Conservation (phyloP, 1,140 invertebrate genomes). For the Holcopasites calliopsidis region DNA sequence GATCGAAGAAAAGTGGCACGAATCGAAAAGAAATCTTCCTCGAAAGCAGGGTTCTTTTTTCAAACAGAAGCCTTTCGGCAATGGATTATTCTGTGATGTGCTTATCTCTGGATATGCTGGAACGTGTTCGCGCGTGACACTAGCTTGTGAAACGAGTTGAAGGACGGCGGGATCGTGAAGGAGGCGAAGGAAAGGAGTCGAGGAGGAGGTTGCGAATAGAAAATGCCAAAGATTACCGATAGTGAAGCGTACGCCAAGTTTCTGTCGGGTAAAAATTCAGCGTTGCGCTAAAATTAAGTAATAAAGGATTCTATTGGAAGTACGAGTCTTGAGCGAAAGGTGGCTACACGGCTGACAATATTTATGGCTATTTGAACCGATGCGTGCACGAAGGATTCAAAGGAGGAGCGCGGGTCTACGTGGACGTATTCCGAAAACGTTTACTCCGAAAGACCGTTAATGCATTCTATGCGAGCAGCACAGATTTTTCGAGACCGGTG, state of each 20-base stretch:
- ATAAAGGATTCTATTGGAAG: too few species aligned
- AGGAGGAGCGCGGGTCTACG: not conserved
- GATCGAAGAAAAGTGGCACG: not conserved
- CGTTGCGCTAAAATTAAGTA: too few species aligned
- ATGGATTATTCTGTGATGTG: not conserved
- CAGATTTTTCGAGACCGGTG: conserved; percentile 67
- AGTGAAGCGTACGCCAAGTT: not conserved
- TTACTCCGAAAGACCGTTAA: conserved; percentile 54
- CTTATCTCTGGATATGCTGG: too few species aligned
- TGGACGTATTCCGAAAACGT: conserved; percentile 22
- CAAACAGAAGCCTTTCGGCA: too few species aligned
- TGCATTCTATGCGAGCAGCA: conserved; percentile 54
- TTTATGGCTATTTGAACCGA: not conserved
- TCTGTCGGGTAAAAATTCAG: too few species aligned
- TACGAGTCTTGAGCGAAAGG: not conserved
- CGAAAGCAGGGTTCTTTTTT: not conserved
- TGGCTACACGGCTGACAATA: not conserved
- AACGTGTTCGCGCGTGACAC: not conserved
- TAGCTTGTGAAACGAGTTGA: conserved; percentile 27
- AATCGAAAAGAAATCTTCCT: not conserved
- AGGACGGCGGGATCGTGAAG: conserved; percentile 14
- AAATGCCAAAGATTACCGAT: not conserved
- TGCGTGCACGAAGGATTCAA: not conserved
- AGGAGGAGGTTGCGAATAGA: not conserved
- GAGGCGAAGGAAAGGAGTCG: not conserved